These are phyloP conservation scores for Agriopis aurantiaria DNA, from an alignment of 2,888 invertebrate genomes.

Conservation along the genomic window DNA sequence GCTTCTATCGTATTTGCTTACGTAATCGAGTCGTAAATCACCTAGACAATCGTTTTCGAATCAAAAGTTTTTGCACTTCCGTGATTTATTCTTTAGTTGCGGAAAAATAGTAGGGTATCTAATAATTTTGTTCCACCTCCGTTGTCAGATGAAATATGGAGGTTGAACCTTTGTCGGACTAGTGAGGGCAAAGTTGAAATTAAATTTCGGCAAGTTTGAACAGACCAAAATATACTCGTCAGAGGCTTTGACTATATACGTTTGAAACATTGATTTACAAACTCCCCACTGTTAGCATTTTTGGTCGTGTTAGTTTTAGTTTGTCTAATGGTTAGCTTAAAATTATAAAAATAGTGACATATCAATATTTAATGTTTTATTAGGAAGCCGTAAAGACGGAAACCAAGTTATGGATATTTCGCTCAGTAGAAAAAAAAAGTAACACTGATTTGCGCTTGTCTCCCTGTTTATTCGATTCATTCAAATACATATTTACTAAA, in stretches of 20 bases:
- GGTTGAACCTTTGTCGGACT: constrained; percentile 42
- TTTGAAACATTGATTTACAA: too few relatives aligned
- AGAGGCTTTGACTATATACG: background rate
- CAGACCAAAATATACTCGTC: constrained; percentile 24
- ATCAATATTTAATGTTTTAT: too few relatives aligned
- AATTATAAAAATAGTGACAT: too few relatives aligned
- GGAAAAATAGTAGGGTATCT: constrained; percentile 43
- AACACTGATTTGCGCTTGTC: too few relatives aligned
- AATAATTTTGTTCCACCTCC: constrained; percentile 44
- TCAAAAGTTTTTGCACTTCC: constrained; percentile 48
- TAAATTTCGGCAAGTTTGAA: constrained; percentile 40
- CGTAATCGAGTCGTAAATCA: constrained; percentile 46
- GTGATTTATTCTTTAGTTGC: constrained; percentile 46
- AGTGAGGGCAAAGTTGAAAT: constrained; percentile 45
- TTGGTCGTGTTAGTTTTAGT: too few relatives aligned
- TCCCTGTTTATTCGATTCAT: too few relatives aligned
- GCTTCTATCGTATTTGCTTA: constrained; percentile 26
- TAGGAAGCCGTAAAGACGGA: too few relatives aligned
- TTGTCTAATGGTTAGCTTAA: background rate
- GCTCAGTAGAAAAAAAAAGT: too few relatives aligned
- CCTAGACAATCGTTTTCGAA: constrained; percentile 41
- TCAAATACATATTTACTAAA: too few relatives aligned
- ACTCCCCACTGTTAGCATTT: too few relatives aligned
- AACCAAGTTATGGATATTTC: too few relatives aligned
- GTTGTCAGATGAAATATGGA: constrained; percentile 45